These are phyloP conservation scores for Pollenia amentaria DNA, from an alignment of 2,888 invertebrate species.

Conservation along the genomic window DNA sequence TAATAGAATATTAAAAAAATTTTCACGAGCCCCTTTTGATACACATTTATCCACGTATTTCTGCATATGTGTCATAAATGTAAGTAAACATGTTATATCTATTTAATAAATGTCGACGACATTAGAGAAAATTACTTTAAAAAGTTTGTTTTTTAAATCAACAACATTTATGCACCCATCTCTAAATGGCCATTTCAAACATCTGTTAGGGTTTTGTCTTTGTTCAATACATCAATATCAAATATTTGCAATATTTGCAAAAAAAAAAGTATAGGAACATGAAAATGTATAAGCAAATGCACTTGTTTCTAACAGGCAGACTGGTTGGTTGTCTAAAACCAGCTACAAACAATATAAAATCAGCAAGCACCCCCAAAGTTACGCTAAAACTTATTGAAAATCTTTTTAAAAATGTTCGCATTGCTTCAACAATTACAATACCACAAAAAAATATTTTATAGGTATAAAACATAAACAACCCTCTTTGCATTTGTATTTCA, in stretches of 20 bases:
- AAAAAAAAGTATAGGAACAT: conserved; percentile 25
- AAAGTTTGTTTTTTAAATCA: conserved; percentile 38
- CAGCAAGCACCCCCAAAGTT: conserved; percentile 47
- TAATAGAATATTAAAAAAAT: background rate
- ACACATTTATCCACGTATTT: conserved; percentile 14
- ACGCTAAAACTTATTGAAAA: conserved; percentile 37
- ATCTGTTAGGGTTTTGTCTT: conserved; percentile 67
- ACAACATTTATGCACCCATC: conserved; percentile 57
- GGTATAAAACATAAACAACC: conserved; percentile 53
- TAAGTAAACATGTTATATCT: background rate
- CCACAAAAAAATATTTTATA: conserved; percentile 61
- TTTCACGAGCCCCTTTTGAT: background rate
- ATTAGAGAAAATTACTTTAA: conserved; percentile 56
- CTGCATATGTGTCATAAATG: conserved; percentile 1
- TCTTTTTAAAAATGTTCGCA: conserved; percentile 44
- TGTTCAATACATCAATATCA: conserved; percentile 7
- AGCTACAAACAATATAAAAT: background rate
- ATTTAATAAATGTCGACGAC: conserved; percentile 51
- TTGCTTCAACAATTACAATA: conserved; percentile 50
- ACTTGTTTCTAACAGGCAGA: conserved; percentile 63
- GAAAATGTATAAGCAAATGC: conserved; percentile 64
- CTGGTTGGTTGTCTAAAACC: conserved; percentile 15
- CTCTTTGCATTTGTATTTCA: conserved; percentile 11
- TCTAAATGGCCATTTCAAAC: conserved; percentile 67
- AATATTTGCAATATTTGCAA: conserved; percentile 71